Base-by-base conservation (phyloP, 37 sponge, comb jelly and placozoan species). In the Cladorhizidae sp. region DNA sequence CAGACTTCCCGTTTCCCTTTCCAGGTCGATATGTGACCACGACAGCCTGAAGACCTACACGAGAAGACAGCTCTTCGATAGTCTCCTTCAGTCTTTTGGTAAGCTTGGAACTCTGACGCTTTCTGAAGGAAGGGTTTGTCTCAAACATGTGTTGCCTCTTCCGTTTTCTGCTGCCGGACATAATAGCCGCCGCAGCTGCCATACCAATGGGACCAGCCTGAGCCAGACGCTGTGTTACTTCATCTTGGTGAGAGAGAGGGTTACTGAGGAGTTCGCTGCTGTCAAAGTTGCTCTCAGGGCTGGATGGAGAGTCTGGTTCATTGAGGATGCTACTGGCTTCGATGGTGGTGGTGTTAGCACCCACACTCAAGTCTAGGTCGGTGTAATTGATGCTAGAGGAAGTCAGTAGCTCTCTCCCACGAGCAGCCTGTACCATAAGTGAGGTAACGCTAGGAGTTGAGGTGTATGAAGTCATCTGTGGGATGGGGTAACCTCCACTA, bases 171-270 rank as follows among this genome's bases (percentile, higher is more conserved):
- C 68, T 68, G 35, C 85, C 77, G 1, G 83, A 69, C 40, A 94
- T 87, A 22, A 93, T 93, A n/a, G 94, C 97, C 32, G 95, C 95
- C 1, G 97, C 92, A 22, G 95, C 92, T 29, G 92, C 87, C n/a
- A 85, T 83, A 39, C 95, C 95, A 37, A 95, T 76, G 20, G 95
- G 93, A 25, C 95, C 95, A 1, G 95, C 50, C 21, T 61, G 64
- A 9, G 92, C 93, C 49, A 95, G 74, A 51, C 88, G 77, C 14
- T 73, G 65, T 23, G 93, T 92, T 22, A 95, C 40, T 35, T 95
- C 95, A 36, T 83, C 90, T 20, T 86, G 80, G 14, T 83, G 85
- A 21, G 76, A 55, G 3, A 81, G 36, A 25, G 51, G 38, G 23
- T 51, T 61, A 36, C 73, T 76, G 40, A 93, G 72, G 15, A 93